These are phyloP conservation scores for Centropristis striata DNA, from an alignment of 2,113 vertebrate genomes.

Conservation along the genomic window DNA sequence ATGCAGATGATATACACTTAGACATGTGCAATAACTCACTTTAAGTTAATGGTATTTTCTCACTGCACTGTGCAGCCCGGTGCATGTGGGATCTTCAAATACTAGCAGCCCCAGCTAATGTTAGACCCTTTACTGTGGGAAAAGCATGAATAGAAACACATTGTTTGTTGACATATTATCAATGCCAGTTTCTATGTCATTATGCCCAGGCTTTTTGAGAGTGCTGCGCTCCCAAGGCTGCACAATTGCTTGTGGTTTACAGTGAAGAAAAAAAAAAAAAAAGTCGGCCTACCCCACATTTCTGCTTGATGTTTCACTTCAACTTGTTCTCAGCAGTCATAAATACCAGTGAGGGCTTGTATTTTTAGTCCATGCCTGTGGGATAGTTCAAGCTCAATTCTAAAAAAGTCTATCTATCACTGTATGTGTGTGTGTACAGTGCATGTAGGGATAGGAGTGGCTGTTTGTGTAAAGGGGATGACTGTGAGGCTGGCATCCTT, in stretches of 20 bases:
- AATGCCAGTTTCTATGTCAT: constrained; percentile 54
- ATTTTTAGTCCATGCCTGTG: constrained; percentile 70
- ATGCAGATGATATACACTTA: neutral
- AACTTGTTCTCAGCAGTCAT: constrained; percentile 53
- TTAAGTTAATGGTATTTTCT: too few species aligned
- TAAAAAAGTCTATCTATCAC: constrained; percentile 30
- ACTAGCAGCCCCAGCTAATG: neutral
- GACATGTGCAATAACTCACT: neutral
- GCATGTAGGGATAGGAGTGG: too few species aligned
- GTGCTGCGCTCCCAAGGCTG: constrained; percentile 17
- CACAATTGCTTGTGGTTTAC: constrained; percentile 52
- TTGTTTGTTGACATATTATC: constrained; percentile 64
- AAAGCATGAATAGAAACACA: constrained; percentile 55
- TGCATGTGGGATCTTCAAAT: constrained; percentile 27
- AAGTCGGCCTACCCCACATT: constrained; percentile 25
- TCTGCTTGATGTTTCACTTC: constrained; percentile 49
- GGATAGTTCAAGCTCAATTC: constrained; percentile 48
- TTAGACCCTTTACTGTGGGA: constrained; percentile 37
- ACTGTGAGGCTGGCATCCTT: constrained; percentile 23
- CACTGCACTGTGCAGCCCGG: neutral
- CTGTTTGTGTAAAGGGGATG: neutral
- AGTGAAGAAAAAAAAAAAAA: constrained; percentile 4
- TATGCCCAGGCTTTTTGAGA: constrained; percentile 33
- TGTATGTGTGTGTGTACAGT: constrained; percentile 11
- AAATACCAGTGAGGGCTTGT: constrained; percentile 58